These are phyloP conservation scores for Andrena flavipes DNA, from an alignment of 2,888 invertebrate genomes.

Conservation along the genomic window DNA sequence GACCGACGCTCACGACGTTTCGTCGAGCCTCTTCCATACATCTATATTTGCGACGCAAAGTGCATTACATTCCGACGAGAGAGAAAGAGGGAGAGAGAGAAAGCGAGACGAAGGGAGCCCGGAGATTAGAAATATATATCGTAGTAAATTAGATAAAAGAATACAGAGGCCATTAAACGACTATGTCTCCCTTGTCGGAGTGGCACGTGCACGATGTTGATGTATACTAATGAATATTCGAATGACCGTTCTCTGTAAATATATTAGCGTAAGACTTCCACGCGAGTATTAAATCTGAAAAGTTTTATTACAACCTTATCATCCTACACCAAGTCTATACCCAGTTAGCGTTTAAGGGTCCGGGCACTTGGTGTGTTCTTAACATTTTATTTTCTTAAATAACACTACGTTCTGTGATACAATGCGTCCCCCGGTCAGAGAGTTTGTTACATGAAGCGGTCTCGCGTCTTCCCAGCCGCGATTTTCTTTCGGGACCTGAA, in stretches of 20 bases:
- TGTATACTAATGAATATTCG: conserved; percentile 76
- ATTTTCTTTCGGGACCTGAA: conserved; percentile 85
- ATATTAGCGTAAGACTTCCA: conserved; percentile 78
- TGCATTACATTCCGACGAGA: conserved; percentile 55
- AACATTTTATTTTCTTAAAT: conserved; percentile 73
- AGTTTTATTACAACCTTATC: conserved; percentile 45
- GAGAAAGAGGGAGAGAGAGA: neutral
- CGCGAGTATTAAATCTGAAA: conserved; percentile 56
- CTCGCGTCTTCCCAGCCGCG: conserved; percentile 86
- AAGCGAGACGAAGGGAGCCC: no score
- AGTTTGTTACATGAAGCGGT: conserved; percentile 69
- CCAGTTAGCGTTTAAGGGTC: conserved; percentile 1
- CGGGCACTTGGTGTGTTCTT: neutral
- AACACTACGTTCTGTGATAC: conserved; percentile 68
- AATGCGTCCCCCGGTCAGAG: conserved; percentile 32
- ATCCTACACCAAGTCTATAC: conserved; percentile 28
- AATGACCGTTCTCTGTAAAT: conserved; percentile 79
- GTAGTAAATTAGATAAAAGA: conserved; percentile 4
- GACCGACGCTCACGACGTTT: conserved; percentile 46
- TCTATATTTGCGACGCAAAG: conserved; percentile 61
- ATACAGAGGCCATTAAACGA: conserved; percentile 9
- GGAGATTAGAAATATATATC: conserved; percentile 8
- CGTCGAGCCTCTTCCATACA: conserved; percentile 62
- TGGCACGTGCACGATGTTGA: conserved; percentile 67
- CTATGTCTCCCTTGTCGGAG: conserved; percentile 50